These are phyloP conservation scores for Nothocercus nigrocapillus DNA, from an alignment of 2,113 vertebrate species.

Conservation along the genomic window DNA sequence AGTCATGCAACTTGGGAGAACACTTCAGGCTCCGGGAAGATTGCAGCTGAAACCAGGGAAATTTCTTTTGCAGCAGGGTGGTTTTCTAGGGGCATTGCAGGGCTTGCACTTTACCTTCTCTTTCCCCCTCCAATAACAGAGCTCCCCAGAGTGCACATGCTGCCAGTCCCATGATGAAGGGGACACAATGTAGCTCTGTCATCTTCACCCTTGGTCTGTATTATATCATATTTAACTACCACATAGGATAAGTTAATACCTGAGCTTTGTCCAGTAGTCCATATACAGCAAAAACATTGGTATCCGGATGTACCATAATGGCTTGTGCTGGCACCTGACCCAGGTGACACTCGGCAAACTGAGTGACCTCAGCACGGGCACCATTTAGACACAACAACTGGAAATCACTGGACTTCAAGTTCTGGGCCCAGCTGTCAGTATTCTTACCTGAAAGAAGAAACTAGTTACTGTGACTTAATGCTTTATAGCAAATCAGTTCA, in stretches of 20 bases:
- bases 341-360: constrained; percentile 87
- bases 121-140: not conserved
- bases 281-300: constrained; percentile 82
- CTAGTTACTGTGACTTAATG: not conserved
- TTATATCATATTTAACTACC: not conserved
- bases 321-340: constrained; percentile 90
- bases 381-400: constrained; percentile 90
- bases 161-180: not conserved
- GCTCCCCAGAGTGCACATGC: not conserved
- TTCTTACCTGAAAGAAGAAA: constrained; percentile 80
- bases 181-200: not conserved
- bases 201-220: not conserved
- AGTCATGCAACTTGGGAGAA: not conserved
- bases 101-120: not conserved
- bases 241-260: constrained; percentile 66
- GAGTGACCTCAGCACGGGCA: constrained; percentile 84
- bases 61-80: not conserved
- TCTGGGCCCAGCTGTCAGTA: constrained; percentile 79
- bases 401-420: constrained; percentile 81
- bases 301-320: constrained; percentile 88
- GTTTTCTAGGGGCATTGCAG: not conserved
- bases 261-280: constrained; percentile 92
- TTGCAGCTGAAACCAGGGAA: not conserved
- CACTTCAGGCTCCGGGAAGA: not conserved
- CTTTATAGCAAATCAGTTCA: not conserved